Evolutionary conservation across 2,113 vertebrate species (phyloP), one percentile per base, ranked within the genome.

Genomic region (Platichthys flesus): DNA sequence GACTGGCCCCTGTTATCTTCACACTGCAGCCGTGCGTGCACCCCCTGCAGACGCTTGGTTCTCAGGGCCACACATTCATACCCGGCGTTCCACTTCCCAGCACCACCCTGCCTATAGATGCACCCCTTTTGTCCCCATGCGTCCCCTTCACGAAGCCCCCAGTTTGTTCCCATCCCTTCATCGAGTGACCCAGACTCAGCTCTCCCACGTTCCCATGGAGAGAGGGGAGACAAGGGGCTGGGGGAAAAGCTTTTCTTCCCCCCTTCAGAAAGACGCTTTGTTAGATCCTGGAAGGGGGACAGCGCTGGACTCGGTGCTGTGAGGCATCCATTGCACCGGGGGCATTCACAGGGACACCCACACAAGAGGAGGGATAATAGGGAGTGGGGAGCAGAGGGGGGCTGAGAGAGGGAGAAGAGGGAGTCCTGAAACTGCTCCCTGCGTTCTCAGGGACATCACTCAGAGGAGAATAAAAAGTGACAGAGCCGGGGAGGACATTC

Each of bases 251-350:
- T 93, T 96, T 96, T 95, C 94, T 96, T 87, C 91, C 90, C 90
- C 94, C 23, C 59, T 85, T 90, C 94, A 97, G 96, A 97, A 96
- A 96, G 95, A 94, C 89, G 96, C 97, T 98, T 99, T 99, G 97
- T 98, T 98, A 96, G 91, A n/a, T 24, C 90, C 94, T 96, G 95
- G 95, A 95, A 95, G 94, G 92, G 94, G 96, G 96, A 96, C 96
- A 94, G 95, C 94, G 93, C 94, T 95, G 95, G 95, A 96, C 96
- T 88, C 68, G 82, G 26, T 81, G 88, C 89, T 90, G 83, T 85
- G 93, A 91, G 91, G 95, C 93, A 92, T 95, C 93, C 96, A 96
- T 95, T 94, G 91, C 89, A 91, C 88, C 61, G 16, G 82, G 78
- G 76, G 86, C 84, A 91, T 93, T 95, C 88, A 91, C 94, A 93